Percentiles rank a stretch among this genome's conserved stretches.
Evolutionary conservation across 2,113 vertebrate species (phyloP).

Genomic region (Callospermophilus lateralis): DNA sequence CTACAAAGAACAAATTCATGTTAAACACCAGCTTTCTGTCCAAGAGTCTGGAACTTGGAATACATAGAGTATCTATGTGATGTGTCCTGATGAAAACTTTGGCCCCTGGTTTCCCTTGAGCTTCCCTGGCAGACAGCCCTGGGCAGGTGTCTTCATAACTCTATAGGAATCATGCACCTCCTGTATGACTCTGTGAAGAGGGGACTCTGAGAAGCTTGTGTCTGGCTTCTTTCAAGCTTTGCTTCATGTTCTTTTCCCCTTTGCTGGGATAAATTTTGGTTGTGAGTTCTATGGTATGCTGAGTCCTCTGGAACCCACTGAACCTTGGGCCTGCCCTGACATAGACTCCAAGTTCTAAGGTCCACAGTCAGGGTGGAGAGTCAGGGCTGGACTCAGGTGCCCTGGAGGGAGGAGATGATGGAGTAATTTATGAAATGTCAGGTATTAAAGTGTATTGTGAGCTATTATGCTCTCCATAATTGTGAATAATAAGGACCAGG

Average conservation of each 20-base stretch:
- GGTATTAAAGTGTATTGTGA: not conserved
- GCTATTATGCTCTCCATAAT: not conserved
- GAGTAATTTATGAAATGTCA: not conserved
- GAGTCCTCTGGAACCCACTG: not conserved
- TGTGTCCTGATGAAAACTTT: not conserved
- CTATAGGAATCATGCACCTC: not conserved
- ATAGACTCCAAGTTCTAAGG: not conserved
- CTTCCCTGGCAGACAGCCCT: not conserved
- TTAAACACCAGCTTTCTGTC: not conserved
- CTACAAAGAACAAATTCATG: not conserved
- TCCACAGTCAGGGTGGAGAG: not conserved
- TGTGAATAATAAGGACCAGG: not conserved
- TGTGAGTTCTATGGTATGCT: accelerated
- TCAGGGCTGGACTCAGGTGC: not conserved
- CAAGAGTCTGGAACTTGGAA: not conserved
- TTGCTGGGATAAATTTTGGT: not conserved
- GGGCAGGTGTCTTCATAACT: too few species aligned
- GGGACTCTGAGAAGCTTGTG: not conserved
- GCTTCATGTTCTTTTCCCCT: accelerated
- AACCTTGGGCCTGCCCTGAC: not conserved
- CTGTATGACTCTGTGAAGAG: not conserved
- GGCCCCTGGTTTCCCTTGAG: not conserved
- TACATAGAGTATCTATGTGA: not conserved
- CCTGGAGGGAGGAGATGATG: not conserved
- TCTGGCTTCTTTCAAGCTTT: not conserved